phyloP scores from a whole-genome alignment of 2,797 vertebrate species.

The Pseudochromis fuscus region DNA sequence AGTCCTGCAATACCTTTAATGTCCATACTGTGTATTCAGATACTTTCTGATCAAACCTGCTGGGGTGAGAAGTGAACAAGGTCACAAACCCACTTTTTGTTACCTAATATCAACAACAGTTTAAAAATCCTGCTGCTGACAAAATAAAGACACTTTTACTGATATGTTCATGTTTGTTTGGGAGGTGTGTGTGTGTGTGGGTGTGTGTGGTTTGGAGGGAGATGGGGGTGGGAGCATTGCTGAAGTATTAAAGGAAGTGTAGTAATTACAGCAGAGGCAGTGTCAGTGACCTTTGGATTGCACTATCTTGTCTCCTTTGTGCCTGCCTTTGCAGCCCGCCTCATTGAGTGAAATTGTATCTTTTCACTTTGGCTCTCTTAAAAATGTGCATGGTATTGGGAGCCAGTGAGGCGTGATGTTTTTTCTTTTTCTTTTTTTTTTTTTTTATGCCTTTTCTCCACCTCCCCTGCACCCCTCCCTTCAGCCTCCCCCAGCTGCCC shows the following conservation, averaged over 20 bases:
- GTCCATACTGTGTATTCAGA: constrained; percentile 56
- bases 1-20: constrained; percentile 62
- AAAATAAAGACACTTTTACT: constrained; percentile 66
- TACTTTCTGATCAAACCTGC: no score
- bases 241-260: constrained; percentile 92
- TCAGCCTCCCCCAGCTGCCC: constrained; percentile 71
- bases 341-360: constrained; percentile 92
- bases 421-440: constrained; percentile 59
- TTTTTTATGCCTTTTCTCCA: constrained; percentile 59
- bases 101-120: constrained; percentile 58
- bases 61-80: constrained; percentile 61
- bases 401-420: constrained; percentile 92
- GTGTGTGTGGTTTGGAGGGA: constrained; percentile 29
- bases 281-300: constrained; percentile 95
- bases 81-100: constrained; percentile 63
- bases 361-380: constrained; percentile 88
- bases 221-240: constrained; percentile 66
- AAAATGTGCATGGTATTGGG: constrained; percentile 91
- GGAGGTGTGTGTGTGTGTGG: constrained; percentile 39
- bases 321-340: constrained; percentile 82
- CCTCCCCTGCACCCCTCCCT: constrained; percentile 46
- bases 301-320: constrained; percentile 98
- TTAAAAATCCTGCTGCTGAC: constrained; percentile 56
- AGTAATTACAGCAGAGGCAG: constrained; percentile 94
- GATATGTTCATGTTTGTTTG: constrained; percentile 65